A percentile compares a stretch with the other conserved stretches of the same genome.
These are phyloP conservation scores for Kryptolebias marmoratus DNA, from an alignment of 2,113 vertebrate species.

Conservation along the genomic window DNA sequence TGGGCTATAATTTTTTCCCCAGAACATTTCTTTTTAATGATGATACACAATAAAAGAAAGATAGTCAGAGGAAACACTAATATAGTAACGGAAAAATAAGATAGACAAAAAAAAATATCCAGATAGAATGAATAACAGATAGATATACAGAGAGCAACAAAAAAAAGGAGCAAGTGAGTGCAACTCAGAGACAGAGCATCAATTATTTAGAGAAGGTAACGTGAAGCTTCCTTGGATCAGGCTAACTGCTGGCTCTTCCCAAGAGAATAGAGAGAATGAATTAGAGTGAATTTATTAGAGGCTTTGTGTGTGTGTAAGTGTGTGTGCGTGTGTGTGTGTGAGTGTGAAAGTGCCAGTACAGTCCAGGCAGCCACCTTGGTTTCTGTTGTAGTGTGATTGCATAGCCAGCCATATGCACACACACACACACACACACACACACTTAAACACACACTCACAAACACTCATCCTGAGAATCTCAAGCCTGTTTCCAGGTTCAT, in stretches of 20 bases:
- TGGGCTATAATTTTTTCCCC: too few relatives aligned
- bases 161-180: slow-evolving; percentile 60
- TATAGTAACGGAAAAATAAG: slow-evolving; percentile 21
- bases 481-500: slow-evolving; percentile 81
- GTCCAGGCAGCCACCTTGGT: slow-evolving; percentile 58
- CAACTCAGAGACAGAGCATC: slow-evolving; percentile 80
- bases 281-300: slow-evolving; percentile 98
- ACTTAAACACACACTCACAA: slow-evolving; percentile 3
- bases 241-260: slow-evolving; percentile 95
- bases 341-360: slow-evolving; percentile 27
- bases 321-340: slow-evolving; percentile 29
- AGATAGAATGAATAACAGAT: slow-evolving; percentile 56
- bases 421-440: slow-evolving; percentile 12
- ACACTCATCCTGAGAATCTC: slow-evolving; percentile 65
- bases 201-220: slow-evolving; percentile 99
- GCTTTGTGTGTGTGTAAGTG: slow-evolving; percentile 19
- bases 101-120: slow-evolving; percentile 42
- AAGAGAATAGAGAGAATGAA: slow-evolving; percentile 99
- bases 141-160: slow-evolving; percentile 57
- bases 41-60: slow-evolving; percentile 15
- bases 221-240: slow-evolving; percentile 98
- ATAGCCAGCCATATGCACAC: slow-evolving; percentile 6
- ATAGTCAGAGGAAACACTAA: slow-evolving; percentile 11
- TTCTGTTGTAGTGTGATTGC: slow-evolving; percentile 40
- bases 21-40: background rate